Percentiles rank a stretch among this genome's conserved stretches.
Evolutionary conservation across 2,113 vertebrate genomes (phyloP).

Genomic region (Daubentonia madagascariensis): DNA sequence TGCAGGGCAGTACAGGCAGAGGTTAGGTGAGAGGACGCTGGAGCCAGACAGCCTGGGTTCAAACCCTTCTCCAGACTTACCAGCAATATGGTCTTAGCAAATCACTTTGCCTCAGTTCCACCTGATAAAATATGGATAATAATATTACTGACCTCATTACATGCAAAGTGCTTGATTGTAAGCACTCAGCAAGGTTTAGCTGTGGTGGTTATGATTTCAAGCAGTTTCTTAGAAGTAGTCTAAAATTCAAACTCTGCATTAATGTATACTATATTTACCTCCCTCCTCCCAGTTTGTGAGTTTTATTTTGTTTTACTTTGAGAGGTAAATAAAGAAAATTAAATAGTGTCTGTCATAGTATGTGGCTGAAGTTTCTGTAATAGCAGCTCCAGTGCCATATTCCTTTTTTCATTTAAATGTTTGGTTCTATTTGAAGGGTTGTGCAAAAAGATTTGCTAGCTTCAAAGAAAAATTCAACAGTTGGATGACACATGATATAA

Average conservation of each 20-base stretch:
- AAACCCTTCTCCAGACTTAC: neutral
- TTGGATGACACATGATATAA: neutral
- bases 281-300: neutral
- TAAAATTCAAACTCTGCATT: neutral
- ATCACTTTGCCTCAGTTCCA: neutral
- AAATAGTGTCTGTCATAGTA: neutral
- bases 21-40: neutral
- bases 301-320: conserved; percentile 4
- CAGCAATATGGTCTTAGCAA: neutral
- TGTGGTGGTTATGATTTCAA: neutral
- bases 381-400: neutral
- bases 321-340: neutral
- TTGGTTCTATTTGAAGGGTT: neutral
- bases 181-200: neutral
- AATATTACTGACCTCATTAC: neutral
- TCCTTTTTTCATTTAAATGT: neutral
- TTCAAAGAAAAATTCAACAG: neutral
- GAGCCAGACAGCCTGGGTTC: neutral
- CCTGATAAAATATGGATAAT: neutral
- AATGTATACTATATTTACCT: neutral
- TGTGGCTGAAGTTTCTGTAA: neutral
- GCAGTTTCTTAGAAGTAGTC: neutral
- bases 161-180: neutral
- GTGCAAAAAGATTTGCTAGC: neutral
- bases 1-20: neutral